phyloP scores from a whole-genome alignment of 2,797 vertebrate genomes.

The Enteromius treurensis region DNA sequence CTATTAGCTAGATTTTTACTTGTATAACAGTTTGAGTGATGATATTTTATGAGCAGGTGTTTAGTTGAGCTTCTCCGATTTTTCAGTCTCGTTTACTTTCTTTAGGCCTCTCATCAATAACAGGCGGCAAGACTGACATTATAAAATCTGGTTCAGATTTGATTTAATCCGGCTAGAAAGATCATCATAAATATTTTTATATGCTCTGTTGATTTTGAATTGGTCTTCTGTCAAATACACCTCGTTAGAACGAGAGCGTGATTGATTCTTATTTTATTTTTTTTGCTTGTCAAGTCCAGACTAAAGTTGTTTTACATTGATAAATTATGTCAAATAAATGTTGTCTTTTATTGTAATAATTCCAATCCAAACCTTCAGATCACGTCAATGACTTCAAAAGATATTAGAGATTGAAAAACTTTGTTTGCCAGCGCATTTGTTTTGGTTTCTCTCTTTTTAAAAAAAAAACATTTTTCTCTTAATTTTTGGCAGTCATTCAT shows the following conservation, averaged over 20 bases:
- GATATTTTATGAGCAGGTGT: slow-evolving; percentile 6
- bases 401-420: slow-evolving; percentile 57
- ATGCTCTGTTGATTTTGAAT: slow-evolving; percentile 41
- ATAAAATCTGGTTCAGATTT: slow-evolving; percentile 24
- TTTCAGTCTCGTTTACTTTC: slow-evolving; percentile 4
- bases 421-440: slow-evolving; percentile 72
- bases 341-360: slow-evolving; percentile 44
- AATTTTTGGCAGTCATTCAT: slow-evolving; percentile 67
- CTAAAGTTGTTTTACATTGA: slow-evolving; percentile 36
- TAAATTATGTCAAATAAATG: slow-evolving; percentile 42
- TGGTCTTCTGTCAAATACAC: slow-evolving; percentile 33
- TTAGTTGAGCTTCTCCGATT: slow-evolving; percentile 13
- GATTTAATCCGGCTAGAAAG: slow-evolving; percentile 35
- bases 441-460: slow-evolving; percentile 63
- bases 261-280: slow-evolving; percentile 29
- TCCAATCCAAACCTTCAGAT: slow-evolving; percentile 30
- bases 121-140: slow-evolving; percentile 24
- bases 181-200: slow-evolving; percentile 33
- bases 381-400: slow-evolving; percentile 54
- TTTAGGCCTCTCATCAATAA: slow-evolving; percentile 30
- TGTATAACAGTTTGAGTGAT: slow-evolving; percentile 2
- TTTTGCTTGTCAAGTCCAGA: slow-evolving; percentile 29
- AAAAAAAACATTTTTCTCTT: slow-evolving; percentile 37
- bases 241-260: slow-evolving; percentile 21
- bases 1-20: not conserved